Conservation (phyloP, 2,113 vertebrate genomes). For the Phylloscopus trochiloides region DNA sequence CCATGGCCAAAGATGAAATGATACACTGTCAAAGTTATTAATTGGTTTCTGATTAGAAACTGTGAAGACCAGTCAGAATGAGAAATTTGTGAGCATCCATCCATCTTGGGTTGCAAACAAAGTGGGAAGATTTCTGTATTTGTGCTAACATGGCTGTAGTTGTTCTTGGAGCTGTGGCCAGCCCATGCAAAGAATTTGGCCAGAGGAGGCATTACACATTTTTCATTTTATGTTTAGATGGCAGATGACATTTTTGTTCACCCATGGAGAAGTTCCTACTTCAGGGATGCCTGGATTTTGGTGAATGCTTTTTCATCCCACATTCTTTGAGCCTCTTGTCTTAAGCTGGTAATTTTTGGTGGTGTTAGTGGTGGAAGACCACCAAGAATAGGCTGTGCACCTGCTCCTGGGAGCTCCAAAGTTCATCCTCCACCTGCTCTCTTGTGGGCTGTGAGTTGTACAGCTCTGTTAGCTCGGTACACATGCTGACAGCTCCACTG, state of each 20-base stretch:
- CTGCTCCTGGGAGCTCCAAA: background rate
- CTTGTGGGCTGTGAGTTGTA: background rate
- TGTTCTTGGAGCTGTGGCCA: background rate
- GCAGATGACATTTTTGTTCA: background rate
- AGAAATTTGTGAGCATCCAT: background rate
- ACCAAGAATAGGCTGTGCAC: background rate
- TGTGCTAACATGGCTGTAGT: background rate
- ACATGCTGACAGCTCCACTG: background rate
- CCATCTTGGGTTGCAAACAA: background rate
- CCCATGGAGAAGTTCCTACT: background rate
- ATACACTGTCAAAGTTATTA: background rate
- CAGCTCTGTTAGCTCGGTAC: background rate
- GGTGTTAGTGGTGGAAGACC: background rate
- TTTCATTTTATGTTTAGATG: background rate
- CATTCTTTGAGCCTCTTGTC: background rate
- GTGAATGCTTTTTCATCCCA: background rate
- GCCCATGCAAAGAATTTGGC: background rate
- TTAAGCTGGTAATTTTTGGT: background rate
- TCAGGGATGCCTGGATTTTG: background rate
- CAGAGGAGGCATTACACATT: rapidly evolving
- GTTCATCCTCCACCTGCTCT: background rate
- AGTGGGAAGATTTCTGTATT: background rate
- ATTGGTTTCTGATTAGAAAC: background rate
- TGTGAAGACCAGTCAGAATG: background rate
- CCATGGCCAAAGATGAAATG: background rate